These are phyloP conservation scores for Drosophila tsacasi DNA, from an alignment of 1,140 invertebrate genomes.

Conservation along the genomic window DNA sequence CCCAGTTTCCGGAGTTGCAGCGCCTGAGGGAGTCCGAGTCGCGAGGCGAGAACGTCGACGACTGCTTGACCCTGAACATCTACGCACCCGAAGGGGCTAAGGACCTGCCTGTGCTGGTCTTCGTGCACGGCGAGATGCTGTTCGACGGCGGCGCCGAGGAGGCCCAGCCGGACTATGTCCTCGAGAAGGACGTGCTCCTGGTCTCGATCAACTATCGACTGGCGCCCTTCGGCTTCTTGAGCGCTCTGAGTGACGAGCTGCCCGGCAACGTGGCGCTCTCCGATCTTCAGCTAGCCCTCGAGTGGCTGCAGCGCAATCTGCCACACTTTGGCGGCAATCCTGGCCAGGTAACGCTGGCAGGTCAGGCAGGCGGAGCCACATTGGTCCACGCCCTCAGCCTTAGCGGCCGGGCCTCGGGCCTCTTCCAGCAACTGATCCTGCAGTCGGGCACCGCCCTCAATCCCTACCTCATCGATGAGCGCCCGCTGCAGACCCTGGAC, in stretches of 20 bases:
- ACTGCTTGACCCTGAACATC: conserved; percentile 73
- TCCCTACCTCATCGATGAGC: conserved; percentile 75
- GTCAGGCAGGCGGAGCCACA: conserved; percentile 87
- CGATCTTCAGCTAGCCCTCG: conserved; percentile 88
- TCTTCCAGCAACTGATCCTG: conserved; percentile 77
- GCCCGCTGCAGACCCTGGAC: conserved; percentile 54
- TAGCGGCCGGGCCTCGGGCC: conserved; percentile 62
- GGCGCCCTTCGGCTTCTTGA: conserved; percentile 87
- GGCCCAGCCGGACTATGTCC: conserved; percentile 90
- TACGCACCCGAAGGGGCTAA: conserved; percentile 52
- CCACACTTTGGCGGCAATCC: conserved; percentile 89
- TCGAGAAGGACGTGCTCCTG: conserved; percentile 91
- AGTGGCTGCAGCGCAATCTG: conserved; percentile 89
- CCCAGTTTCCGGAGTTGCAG: conserved; percentile 73
- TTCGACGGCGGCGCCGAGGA: conserved; percentile 86
- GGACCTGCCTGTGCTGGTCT: conserved; percentile 77
- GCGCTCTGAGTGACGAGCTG: conserved; percentile 85
- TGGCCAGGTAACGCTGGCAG: conserved; percentile 87
- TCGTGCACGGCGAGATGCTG: conserved; percentile 84
- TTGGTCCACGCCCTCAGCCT: conserved; percentile 85
- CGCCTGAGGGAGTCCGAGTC: conserved; percentile 52
- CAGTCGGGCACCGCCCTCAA: conserved; percentile 83
- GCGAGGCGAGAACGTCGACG: conserved; percentile 66
- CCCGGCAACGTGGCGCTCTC: conserved; percentile 90
- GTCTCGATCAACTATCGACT: conserved; percentile 93